Conservation (phyloP, 2,797 vertebrate genomes). For the Hapalemur alaotrensis region DNA sequence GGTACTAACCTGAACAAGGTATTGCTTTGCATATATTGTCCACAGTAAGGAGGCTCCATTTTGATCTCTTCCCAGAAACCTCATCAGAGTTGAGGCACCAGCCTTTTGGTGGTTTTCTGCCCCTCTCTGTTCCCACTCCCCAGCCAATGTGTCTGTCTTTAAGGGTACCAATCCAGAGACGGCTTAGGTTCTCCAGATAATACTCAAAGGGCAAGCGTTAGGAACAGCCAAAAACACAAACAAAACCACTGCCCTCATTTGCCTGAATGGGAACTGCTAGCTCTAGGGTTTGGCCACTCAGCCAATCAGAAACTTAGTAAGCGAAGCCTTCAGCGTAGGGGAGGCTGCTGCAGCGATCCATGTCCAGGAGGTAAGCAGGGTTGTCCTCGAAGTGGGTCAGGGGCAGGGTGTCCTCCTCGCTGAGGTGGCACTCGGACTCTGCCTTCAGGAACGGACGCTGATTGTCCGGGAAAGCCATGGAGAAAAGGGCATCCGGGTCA, state of each 20-base stretch:
- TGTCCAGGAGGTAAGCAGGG: slow-evolving; percentile 90
- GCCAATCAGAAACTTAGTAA: slow-evolving; percentile 87
- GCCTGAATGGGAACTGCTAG: slow-evolving; percentile 79
- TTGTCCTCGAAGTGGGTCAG: slow-evolving; percentile 94
- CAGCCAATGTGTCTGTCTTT: slow-evolving; percentile 76
- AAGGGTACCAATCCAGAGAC: slow-evolving; percentile 56
- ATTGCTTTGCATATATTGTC: slow-evolving; percentile 67
- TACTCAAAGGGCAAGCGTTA: slow-evolving; percentile 80
- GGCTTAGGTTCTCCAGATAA: slow-evolving; percentile 76
- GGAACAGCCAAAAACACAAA: slow-evolving; percentile 81
- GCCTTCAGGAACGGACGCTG: slow-evolving; percentile 95
- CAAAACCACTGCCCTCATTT: slow-evolving; percentile 80
- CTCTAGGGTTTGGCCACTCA: slow-evolving; percentile 69
- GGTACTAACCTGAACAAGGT: slow-evolving; percentile 63
- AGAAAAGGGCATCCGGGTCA: slow-evolving; percentile 96
- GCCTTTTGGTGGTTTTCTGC: slow-evolving; percentile 75
- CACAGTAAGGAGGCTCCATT: slow-evolving; percentile 46
- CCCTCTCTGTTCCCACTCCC: slow-evolving; percentile 76
- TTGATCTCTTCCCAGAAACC: slow-evolving; percentile 54
- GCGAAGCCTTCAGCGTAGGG: slow-evolving; percentile 92
- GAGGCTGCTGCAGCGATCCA: slow-evolving; percentile 90
- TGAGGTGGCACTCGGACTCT: slow-evolving; percentile 90
- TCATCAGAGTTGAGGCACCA: slow-evolving; percentile 66
- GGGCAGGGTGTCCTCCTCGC: slow-evolving; percentile 93
- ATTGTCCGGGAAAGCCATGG: slow-evolving; percentile 98